These are phyloP conservation scores for Bombus picipes DNA, from an alignment of 1,140 invertebrate genomes.

Conservation along the genomic window DNA sequence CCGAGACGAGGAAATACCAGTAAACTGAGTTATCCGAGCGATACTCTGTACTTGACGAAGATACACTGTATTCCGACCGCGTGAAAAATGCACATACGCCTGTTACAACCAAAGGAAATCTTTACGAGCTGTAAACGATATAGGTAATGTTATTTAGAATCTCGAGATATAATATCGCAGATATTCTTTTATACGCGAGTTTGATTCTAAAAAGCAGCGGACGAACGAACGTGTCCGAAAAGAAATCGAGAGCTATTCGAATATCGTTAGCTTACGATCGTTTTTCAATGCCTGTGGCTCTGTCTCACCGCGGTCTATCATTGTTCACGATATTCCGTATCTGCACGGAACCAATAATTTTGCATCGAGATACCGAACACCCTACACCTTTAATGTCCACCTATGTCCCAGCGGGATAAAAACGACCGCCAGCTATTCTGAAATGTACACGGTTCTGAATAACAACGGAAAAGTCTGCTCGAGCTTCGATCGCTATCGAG, in stretches of 20 bases:
- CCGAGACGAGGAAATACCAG: neutral
- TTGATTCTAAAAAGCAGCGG: neutral
- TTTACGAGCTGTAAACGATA: neutral
- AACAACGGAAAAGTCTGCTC: neutral
- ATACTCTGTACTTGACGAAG: too few relatives aligned
- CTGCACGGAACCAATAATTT: neutral
- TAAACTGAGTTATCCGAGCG: neutral
- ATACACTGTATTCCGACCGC: neutral
- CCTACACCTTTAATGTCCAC: neutral
- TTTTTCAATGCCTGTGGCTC: neutral
- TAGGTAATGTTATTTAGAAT: slow-evolving; percentile 17
- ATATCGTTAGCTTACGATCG: neutral
- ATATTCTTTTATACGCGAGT: neutral
- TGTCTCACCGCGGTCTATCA: neutral
- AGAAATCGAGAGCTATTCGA: neutral
- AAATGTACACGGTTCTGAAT: neutral
- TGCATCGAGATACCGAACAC: neutral
- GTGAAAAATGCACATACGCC: too few relatives aligned
- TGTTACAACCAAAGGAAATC: neutral
- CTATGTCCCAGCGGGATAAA: neutral
- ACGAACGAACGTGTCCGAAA: neutral
- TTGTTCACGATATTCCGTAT: neutral
- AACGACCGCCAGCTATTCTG: neutral
- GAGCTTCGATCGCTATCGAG: neutral
- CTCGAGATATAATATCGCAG: neutral